Percentiles rank a stretch among this genome's conserved stretches.
Evolutionary conservation across 2,888 invertebrate genomes (phyloP).

Genomic region (Lysandra coridon): DNA sequence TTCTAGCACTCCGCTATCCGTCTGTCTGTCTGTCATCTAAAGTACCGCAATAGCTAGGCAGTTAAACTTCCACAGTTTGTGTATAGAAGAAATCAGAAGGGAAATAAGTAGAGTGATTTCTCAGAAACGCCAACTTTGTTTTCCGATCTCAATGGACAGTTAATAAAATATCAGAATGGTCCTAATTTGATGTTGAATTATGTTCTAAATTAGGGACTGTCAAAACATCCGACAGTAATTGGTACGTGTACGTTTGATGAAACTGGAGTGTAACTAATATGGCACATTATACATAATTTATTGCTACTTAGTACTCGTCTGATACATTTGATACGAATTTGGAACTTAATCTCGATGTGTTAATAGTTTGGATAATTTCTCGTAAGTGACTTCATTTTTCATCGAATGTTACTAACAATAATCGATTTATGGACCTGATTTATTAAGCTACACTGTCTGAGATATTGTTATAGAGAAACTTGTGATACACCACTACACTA

Average conservation of each 20-base stretch:
- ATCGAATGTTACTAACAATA: too few species aligned
- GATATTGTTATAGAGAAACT: too few species aligned
- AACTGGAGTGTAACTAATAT: neutral
- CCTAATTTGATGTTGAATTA: neutral
- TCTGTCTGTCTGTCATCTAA: too few species aligned
- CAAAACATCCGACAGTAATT: neutral
- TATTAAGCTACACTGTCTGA: too few species aligned
- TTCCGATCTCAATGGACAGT: neutral
- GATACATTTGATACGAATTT: neutral
- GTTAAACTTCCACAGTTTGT: too few species aligned
- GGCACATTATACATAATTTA: neutral
- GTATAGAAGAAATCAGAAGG: too few species aligned
- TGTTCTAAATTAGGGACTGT: neutral
- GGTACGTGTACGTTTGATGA: neutral
- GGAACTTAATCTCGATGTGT: neutral
- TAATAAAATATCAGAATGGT: neutral
- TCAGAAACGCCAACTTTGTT: neutral
- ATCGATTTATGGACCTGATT: too few species aligned
- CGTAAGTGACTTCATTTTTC: too few species aligned
- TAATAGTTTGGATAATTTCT: too few species aligned
- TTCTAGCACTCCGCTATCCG: too few species aligned
- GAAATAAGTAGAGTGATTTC: neutral
- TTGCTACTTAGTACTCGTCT: neutral
- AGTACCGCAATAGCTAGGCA: too few species aligned
- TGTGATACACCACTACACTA: too few species aligned